Conservation (phyloP, 2,113 vertebrate species). For the Mesembrinibis cayennensis region DNA sequence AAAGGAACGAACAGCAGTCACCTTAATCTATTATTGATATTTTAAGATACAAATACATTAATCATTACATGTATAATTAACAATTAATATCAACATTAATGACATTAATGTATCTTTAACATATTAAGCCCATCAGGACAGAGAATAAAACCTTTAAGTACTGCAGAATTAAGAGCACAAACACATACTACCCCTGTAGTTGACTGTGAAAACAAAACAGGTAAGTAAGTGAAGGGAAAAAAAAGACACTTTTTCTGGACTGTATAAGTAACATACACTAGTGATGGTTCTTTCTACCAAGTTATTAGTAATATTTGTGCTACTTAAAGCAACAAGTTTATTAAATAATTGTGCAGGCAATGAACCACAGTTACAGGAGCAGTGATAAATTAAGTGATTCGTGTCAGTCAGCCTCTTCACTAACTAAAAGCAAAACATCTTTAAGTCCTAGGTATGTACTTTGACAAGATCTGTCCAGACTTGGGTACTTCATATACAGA, state of each 20-base stretch:
- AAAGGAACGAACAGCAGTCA: not conserved
- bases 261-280: not conserved
- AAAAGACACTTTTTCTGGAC: not conserved
- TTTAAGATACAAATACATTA: not conserved
- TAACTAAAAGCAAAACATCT: not conserved
- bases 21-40: not conserved
- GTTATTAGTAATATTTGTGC: not conserved
- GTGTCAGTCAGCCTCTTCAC: not conserved
- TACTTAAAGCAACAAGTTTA: not conserved
- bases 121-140: not conserved
- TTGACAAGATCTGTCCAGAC: not conserved
- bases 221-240: not conserved
- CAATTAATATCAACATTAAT: not conserved
- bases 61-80: not conserved
- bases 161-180: not conserved
- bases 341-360: not conserved
- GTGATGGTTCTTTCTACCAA: not conserved
- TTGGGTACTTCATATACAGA: not conserved
- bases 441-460: not conserved
- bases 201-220: not conserved
- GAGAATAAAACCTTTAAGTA: not conserved
- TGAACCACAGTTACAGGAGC: not conserved
- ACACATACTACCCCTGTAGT: not conserved
- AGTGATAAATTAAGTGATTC: rapidly evolving
- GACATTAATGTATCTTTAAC: not conserved